Conservation (phyloP, 1,140 invertebrate genomes). For the Metopolophium dirhodum region DNA sequence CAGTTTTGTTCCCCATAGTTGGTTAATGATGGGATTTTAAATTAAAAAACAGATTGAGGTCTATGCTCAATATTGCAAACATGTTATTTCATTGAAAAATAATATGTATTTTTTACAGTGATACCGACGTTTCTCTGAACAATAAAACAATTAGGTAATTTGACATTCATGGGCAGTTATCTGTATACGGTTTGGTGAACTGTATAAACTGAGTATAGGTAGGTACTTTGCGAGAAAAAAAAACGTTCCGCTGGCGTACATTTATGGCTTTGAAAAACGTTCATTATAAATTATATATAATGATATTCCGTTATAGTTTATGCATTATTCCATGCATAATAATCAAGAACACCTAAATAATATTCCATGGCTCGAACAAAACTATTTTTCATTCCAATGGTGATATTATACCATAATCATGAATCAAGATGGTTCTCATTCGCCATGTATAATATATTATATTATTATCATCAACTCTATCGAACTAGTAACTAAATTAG, state of each 20-base stretch:
- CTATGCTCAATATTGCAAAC: neutral
- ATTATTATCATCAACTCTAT: neutral
- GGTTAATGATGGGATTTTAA: neutral
- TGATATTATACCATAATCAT: neutral
- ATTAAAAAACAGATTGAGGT: neutral
- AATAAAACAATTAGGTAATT: neutral
- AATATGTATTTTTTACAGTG: too few relatives aligned
- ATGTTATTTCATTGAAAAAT: neutral
- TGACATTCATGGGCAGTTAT: neutral
- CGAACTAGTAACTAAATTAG: neutral
- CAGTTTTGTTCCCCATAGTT: neutral
- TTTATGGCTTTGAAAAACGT: neutral
- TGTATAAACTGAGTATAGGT: too few relatives aligned
- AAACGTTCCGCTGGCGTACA: neutral
- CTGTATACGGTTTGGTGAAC: neutral
- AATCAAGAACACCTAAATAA: neutral
- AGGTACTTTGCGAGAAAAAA: neutral
- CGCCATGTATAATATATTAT: neutral
- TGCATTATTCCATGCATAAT: neutral
- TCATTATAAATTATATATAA: conserved; percentile 10
- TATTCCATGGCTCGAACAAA: neutral
- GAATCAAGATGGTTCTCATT: neutral
- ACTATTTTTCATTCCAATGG: neutral
- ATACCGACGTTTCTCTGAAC: neutral
- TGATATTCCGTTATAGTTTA: neutral